These are phyloP conservation scores for Oxyteleia sp. DNA, from an alignment of 2,888 invertebrate species.

Conservation along the genomic window DNA sequence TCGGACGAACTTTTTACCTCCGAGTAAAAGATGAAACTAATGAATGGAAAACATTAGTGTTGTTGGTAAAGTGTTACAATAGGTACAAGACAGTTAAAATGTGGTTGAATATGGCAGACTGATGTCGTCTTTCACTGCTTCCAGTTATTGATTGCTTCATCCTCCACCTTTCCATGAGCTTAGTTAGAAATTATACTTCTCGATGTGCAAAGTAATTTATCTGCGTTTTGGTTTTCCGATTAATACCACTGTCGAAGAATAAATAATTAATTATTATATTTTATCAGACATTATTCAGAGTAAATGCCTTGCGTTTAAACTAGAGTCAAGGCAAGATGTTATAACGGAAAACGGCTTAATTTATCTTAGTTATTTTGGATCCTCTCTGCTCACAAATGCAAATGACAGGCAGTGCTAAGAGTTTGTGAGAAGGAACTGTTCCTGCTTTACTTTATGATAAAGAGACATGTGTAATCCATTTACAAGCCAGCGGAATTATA, in stretches of 20 bases:
- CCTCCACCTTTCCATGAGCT: not conserved
- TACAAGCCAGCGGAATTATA: constrained; percentile 6
- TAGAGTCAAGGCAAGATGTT: constrained; percentile 35
- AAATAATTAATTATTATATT: no score
- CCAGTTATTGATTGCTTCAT: not conserved
- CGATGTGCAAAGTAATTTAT: not conserved
- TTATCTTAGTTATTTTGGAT: constrained; percentile 40
- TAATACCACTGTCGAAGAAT: not conserved
- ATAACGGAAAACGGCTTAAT: constrained; percentile 27
- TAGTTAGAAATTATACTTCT: constrained; percentile 2
- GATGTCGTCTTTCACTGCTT: constrained; percentile 1
- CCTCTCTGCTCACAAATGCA: constrained; percentile 29
- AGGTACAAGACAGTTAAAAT: constrained; percentile 20
- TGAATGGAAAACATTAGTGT: constrained; percentile 8
- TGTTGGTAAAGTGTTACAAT: constrained; percentile 4
- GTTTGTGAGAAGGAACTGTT: constrained; percentile 5
- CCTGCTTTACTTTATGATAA: constrained; percentile 14
- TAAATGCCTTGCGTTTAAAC: not conserved
- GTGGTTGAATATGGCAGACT: constrained; percentile 23
- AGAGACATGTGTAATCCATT: constrained; percentile 23
- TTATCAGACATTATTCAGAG: no score
- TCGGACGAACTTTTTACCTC: constrained; percentile 1
- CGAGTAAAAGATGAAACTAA: not conserved
- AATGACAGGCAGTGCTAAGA: constrained; percentile 35
- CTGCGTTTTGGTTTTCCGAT: no score